These are phyloP conservation scores for Rutilus rutilus DNA, from an alignment of 2,113 vertebrate genomes.

Conservation along the genomic window DNA sequence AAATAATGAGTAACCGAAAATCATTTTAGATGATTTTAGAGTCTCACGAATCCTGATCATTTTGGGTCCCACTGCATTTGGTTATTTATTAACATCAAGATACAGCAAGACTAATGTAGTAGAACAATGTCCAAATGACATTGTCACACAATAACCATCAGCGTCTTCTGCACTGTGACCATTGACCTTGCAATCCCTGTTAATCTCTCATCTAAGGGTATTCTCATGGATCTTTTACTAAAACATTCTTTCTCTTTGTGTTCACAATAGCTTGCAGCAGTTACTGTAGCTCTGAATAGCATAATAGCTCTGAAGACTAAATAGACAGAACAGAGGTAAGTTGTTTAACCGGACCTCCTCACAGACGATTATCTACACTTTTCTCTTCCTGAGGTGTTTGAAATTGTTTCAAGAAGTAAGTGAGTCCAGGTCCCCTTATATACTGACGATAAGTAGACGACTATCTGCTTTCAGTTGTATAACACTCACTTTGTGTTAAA, in stretches of 20 bases:
- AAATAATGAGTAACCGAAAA: not conserved
- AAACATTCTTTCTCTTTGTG: not conserved
- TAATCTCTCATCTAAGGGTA: slow-evolving; percentile 9
- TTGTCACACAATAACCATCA: not conserved
- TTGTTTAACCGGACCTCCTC: not conserved
- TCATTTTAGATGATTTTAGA: not conserved
- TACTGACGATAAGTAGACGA: slow-evolving; percentile 10
- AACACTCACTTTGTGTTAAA: not conserved
- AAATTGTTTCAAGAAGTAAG: slow-evolving; percentile 51
- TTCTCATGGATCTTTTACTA: slow-evolving; percentile 9
- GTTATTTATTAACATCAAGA: not conserved
- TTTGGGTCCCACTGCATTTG: not conserved
- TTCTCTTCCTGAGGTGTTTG: slow-evolving; percentile 37
- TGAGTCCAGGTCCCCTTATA: slow-evolving; percentile 16
- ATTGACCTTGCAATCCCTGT: slow-evolving; percentile 30
- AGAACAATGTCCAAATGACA: not conserved
- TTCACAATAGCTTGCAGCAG: not conserved
- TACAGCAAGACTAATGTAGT: not conserved
- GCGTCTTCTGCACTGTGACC: slow-evolving; percentile 13
- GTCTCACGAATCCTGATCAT: not conserved
- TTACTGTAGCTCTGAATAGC: not conserved
- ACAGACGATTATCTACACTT: slow-evolving; percentile 39
- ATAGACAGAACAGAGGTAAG: not conserved
- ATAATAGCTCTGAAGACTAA: slow-evolving; percentile 15
- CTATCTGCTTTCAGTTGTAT: not conserved